Conservation (phyloP, 92 coral and sea anemone genomes). For the Parazoanthus darwini region DNA sequence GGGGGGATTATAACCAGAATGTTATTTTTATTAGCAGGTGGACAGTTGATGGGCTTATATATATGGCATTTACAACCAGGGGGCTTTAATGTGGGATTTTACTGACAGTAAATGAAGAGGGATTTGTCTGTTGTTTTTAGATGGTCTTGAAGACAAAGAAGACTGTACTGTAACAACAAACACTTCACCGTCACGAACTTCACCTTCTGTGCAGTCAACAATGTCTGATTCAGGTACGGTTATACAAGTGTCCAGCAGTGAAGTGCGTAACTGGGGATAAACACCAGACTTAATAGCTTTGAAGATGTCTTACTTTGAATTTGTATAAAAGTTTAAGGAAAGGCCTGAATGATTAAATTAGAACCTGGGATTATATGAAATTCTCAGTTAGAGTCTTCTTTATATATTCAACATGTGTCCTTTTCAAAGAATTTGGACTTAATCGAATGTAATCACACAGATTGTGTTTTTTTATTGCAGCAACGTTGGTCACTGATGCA, state of each 20-base stretch:
- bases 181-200: not conserved
- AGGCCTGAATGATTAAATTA: too few species aligned
- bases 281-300: too few species aligned
- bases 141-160: not conserved
- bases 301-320: too few species aligned
- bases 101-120: not conserved
- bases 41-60: too few species aligned
- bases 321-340: too few species aligned
- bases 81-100: not conserved
- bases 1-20: too few species aligned
- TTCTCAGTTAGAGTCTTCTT: too few species aligned
- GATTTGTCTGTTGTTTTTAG: not conserved
- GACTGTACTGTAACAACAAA: not conserved
- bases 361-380: too few species aligned
- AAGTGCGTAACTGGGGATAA: not conserved
- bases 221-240: not conserved
- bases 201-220: not conserved
- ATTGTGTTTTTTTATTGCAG: conserved; percentile 39
- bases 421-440: too few species aligned
- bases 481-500: conserved; percentile 69
- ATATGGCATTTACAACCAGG: not conserved
- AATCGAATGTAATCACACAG: not conserved
- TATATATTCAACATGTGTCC: too few species aligned
- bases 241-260: not conserved
- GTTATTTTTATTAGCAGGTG: too few species aligned